phyloP scores from a whole-genome alignment of 2,113 vertebrate species.

The Stigmatopora argus region DNA sequence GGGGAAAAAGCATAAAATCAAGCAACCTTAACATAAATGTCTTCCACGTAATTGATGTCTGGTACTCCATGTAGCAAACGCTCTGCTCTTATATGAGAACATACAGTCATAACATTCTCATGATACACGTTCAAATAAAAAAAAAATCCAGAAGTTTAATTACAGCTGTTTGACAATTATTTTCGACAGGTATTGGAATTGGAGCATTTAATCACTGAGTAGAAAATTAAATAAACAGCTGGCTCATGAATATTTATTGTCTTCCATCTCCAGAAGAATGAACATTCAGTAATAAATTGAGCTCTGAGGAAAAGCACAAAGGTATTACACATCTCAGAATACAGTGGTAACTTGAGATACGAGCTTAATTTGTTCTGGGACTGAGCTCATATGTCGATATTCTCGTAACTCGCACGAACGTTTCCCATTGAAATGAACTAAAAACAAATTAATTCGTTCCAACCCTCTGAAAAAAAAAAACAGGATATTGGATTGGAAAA shows the following conservation, averaged over 20 bases:
- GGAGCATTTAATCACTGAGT: conserved; percentile 1
- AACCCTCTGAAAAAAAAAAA: no score
- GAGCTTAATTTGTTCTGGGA: no score
- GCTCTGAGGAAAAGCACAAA: conserved; percentile 7
- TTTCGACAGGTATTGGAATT: background rate
- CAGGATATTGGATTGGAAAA: no score
- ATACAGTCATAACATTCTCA: background rate
- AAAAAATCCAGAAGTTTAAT: conserved; percentile 1
- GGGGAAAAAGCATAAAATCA: no score
- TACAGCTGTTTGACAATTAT: conserved; percentile 9
- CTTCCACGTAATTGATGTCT: background rate
- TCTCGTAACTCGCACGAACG: no score
- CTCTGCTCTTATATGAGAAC: background rate
- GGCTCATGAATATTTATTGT: background rate
- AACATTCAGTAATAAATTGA: background rate
- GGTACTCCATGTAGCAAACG: background rate
- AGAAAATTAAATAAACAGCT: background rate
- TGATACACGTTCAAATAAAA: background rate
- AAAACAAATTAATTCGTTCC: no score
- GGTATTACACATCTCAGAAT: background rate
- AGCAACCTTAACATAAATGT: background rate
- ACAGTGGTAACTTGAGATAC: no score
- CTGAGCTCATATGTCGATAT: no score
- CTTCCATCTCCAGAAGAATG: background rate
- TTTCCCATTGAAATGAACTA: no score